Conservation (phyloP, 2,888 invertebrate genomes). For the Tipula unca region DNA sequence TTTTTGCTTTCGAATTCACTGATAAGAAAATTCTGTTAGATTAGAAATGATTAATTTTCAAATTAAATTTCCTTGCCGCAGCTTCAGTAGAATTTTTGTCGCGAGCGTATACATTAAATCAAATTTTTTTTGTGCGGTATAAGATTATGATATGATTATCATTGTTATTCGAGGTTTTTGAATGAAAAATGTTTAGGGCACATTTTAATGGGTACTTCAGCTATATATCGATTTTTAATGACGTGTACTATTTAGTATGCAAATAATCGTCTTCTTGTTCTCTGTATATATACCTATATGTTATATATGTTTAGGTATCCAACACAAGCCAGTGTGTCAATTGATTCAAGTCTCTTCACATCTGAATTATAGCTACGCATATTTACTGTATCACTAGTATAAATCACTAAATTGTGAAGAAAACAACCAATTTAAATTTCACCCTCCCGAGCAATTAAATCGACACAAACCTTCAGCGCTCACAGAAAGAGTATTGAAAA, state of each 20-base stretch:
- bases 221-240: conserved; percentile 1
- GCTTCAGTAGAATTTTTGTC: not conserved
- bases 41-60: not conserved
- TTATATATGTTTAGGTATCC: too few species aligned
- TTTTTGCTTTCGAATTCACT: not conserved
- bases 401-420: too few species aligned
- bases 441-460: too few species aligned
- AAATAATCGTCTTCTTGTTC: not conserved
- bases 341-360: too few species aligned
- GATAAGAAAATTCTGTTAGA: not conserved
- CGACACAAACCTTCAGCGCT: too few species aligned
- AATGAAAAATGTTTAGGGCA: not conserved
- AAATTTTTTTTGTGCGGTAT: not conserved
- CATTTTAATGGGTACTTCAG: not conserved
- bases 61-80: not conserved
- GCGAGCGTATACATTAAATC: not conserved
- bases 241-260: not conserved
- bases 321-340: too few species aligned
- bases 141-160: not conserved
- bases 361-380: too few species aligned
- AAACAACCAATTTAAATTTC: too few species aligned
- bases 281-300: not conserved
- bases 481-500: too few species aligned
- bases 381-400: too few species aligned
- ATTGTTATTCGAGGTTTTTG: not conserved